These are phyloP conservation scores for Phrynocephalus guinanensis DNA, from an alignment of 2,797 vertebrate species.

Conservation along the genomic window DNA sequence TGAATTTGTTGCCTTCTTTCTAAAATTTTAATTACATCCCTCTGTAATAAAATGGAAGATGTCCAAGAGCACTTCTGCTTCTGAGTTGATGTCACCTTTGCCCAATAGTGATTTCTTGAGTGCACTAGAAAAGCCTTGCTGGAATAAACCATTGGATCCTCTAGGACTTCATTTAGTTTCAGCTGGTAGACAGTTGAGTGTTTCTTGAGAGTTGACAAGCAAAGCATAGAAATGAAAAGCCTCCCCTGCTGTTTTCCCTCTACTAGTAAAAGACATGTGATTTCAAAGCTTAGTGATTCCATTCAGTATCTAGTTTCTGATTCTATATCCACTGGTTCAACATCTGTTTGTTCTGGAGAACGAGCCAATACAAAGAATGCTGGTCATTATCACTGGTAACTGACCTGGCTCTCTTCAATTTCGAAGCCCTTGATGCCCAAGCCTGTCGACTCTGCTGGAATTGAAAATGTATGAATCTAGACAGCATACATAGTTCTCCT, in stretches of 20 bases:
- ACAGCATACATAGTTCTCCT: too few species aligned
- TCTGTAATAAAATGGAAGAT: conserved; percentile 3
- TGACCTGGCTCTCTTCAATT: too few species aligned
- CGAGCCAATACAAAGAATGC: not conserved
- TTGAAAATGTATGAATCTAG: not conserved
- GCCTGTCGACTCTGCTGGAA: not conserved
- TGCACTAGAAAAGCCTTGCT: not conserved
- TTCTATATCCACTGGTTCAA: not conserved
- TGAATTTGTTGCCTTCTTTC: not conserved
- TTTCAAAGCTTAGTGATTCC: not conserved
- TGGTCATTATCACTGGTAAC: too few species aligned
- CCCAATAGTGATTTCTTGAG: not conserved
- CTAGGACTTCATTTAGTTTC: not conserved
- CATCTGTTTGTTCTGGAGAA: not conserved
- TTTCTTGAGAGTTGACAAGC: not conserved
- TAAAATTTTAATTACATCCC: not conserved
- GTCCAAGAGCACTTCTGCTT: not conserved
- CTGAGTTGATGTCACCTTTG: not conserved
- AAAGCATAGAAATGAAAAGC: not conserved
- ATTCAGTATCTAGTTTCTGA: not conserved
- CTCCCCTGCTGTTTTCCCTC: not conserved
- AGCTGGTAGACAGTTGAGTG: not conserved
- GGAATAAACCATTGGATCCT: not conserved
- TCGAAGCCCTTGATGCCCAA: too few species aligned
- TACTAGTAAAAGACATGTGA: not conserved